Base-by-base conservation (phyloP, 2,888 invertebrate genomes). In the Neoaliturus tenellus region DNA sequence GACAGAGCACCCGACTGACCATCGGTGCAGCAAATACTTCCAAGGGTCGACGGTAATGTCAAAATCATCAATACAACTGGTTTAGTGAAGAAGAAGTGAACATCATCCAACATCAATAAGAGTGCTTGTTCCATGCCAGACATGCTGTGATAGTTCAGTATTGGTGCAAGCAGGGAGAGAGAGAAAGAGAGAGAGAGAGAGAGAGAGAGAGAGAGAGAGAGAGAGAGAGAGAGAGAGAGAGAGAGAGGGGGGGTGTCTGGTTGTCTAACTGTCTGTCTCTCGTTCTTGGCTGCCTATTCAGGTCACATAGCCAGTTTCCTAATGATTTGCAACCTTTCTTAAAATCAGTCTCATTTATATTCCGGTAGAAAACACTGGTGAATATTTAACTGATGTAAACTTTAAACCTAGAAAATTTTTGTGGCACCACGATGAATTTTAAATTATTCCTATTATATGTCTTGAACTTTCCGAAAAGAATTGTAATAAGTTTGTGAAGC, bases 251-350 rank as follows among this genome's bases (percentile, higher is more conserved):
- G 20, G 62, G 31, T 6, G 62, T 62, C 31, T 28, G 51, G 8
- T n/a, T 62, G 62, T 62, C 62, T 51, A 23, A 2, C 44, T 55
- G 55, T 62, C 62, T 28, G 62, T 28, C 62, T n/a, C 62, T n/a
- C n/a, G n/a, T n/a, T n/a, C n/a, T n/a, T 6, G 62, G 12, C 62
- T 62, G 28, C 31, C 14, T 62, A 62, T 62, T 62, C 62, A 62
- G 62, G 62, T 62, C 62, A 31, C 62, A 62, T 62, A 28, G 28
- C 31, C 31, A 28, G 28, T 17, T 28, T 28, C 62, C 62, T 62
- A 62, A 62, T 62, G 62, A 62, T 62, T 62, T 62, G 62, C 62
- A n/a, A n/a, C n/a, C 31, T 31, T 62, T 62, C 28, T 62, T 62
- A 31, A n/a, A 62, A 62, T 62, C 31, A 31, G 28, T 62, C 25